These are phyloP conservation scores for Catotricha subobsoleta DNA, from an alignment of 2,888 invertebrate species.

Conservation along the genomic window DNA sequence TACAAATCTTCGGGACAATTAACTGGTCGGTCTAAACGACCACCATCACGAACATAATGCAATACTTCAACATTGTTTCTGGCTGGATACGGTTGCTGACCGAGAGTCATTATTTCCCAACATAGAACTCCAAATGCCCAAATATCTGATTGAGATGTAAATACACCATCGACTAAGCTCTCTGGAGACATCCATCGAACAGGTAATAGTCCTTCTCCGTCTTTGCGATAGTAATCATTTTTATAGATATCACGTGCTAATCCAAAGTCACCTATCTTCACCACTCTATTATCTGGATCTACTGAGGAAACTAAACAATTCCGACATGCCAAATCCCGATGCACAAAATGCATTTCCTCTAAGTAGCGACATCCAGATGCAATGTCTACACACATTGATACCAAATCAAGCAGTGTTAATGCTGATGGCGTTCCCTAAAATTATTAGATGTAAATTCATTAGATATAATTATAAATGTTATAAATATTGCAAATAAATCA, in stretches of 20 bases:
- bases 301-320: constrained; percentile 79
- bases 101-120: constrained; percentile 94
- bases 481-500: not conserved
- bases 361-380: constrained; percentile 88
- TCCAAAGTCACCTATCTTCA: constrained; percentile 86
- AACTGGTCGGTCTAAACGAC: constrained; percentile 59
- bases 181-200: constrained; percentile 99
- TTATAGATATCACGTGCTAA: constrained; percentile 92
- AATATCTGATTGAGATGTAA: constrained; percentile 91
- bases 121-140: constrained; percentile 89
- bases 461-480: not conserved
- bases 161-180: constrained; percentile 86
- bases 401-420: constrained; percentile 62
- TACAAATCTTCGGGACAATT: constrained; percentile 70
- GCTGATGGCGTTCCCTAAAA: constrained; percentile 41
- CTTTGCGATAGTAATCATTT: constrained; percentile 93
- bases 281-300: constrained; percentile 39
- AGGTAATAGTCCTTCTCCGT: constrained; percentile 75
- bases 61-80: constrained; percentile 83
- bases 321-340: constrained; percentile 86
- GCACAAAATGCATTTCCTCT: constrained; percentile 94
- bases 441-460: constrained; percentile 1
- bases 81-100: constrained; percentile 92
- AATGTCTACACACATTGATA: constrained; percentile 89
- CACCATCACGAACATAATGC: constrained; percentile 74